These are phyloP conservation scores for Orius insidiosus DNA, from an alignment of 1,140 invertebrate species.

Conservation along the genomic window DNA sequence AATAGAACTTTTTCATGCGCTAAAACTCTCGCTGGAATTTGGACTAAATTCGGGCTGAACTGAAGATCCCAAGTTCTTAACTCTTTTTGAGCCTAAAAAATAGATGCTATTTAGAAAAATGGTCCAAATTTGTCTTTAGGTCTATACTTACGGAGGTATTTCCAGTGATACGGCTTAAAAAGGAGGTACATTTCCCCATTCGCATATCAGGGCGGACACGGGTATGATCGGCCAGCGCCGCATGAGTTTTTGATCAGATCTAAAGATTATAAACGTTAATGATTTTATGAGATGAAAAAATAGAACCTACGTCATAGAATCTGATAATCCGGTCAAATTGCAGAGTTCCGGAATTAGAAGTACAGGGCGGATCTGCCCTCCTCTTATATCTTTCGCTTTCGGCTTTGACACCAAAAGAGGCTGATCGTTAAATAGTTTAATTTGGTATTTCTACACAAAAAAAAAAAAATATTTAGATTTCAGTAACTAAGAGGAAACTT, in stretches of 20 bases:
- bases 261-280: slow-evolving; percentile 13
- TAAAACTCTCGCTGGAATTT: slow-evolving; percentile 46
- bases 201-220: slow-evolving; percentile 52
- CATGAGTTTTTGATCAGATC: slow-evolving; percentile 46
- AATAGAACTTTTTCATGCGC: slow-evolving; percentile 47
- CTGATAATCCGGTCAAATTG: slow-evolving; percentile 48
- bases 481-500: too few relatives aligned
- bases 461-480: too few relatives aligned
- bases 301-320: slow-evolving; percentile 27
- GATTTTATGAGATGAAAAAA: neutral
- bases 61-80: slow-evolving; percentile 53
- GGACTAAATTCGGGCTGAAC: slow-evolving; percentile 39
- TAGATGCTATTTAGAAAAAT: neutral
- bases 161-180: slow-evolving; percentile 27
- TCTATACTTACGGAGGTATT: neutral
- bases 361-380: slow-evolving; percentile 35
- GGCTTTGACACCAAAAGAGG: slow-evolving; percentile 44
- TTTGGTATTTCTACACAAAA: too few relatives aligned
- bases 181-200: slow-evolving; percentile 33
- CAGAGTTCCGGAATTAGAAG: slow-evolving; percentile 58
- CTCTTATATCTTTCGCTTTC: slow-evolving; percentile 40
- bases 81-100: slow-evolving; percentile 13
- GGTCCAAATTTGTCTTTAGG: neutral
- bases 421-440: slow-evolving; percentile 8
- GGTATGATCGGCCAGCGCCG: slow-evolving; percentile 62